These are phyloP conservation scores for Bombus haemorrhoidalis DNA, from an alignment of 1,140 invertebrate species.

Conservation along the genomic window DNA sequence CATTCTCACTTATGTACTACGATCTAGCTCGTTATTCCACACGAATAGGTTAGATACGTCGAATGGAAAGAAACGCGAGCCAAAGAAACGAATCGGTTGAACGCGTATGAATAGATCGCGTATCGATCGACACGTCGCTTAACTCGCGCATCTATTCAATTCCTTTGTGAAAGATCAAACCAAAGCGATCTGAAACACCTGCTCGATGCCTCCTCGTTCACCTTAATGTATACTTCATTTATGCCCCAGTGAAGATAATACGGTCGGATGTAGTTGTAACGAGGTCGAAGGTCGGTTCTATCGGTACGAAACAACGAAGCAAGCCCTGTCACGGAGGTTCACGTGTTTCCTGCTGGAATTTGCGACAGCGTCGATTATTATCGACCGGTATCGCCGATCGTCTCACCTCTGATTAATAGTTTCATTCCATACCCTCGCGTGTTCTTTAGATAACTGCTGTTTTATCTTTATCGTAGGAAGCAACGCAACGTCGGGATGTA, in stretches of 20 bases:
- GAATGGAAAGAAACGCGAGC: background rate
- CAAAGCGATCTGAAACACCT: constrained; percentile 23
- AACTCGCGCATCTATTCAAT: background rate
- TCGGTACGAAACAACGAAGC: background rate
- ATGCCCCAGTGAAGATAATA: constrained; percentile 35
- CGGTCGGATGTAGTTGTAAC: constrained; percentile 48
- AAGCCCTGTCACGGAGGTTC: background rate
- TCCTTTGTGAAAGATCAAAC: constrained; percentile 15
- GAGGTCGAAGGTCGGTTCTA: constrained; percentile 36
- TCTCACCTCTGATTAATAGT: background rate
- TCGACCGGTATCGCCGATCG: background rate
- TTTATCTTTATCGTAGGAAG: background rate
- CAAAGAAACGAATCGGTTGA: background rate
- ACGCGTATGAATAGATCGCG: background rate
- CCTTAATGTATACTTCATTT: constrained; percentile 52
- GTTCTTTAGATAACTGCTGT: background rate
- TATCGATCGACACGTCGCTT: background rate
- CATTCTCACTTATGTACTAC: background rate
- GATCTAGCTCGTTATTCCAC: background rate
- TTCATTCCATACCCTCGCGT: background rate
- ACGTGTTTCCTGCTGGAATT: background rate
- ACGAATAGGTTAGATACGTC: background rate
- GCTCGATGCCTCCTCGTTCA: constrained; percentile 9
- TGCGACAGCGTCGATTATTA: constrained; percentile 13
- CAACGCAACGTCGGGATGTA: background rate